Percentiles rank a stretch among this genome's conserved stretches.
Conservation (phyloP, 1,140 invertebrate species). For the Chironomus striatipennis region DNA sequence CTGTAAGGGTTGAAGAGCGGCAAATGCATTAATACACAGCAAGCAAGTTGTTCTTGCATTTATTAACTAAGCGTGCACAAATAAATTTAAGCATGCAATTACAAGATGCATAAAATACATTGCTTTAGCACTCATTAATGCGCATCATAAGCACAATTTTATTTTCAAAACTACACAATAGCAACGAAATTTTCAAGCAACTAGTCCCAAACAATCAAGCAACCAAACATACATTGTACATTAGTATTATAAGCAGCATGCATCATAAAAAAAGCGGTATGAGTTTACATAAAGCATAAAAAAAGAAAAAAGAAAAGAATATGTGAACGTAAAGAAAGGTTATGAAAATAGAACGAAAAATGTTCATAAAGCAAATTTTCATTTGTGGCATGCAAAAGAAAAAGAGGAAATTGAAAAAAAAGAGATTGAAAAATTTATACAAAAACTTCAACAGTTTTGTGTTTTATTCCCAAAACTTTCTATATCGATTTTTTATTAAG, state of each 20-base stretch:
- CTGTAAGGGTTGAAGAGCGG: background rate
- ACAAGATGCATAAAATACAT: background rate
- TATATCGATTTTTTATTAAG: background rate
- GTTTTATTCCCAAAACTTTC: background rate
- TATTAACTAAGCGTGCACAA: background rate
- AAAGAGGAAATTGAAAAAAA: background rate
- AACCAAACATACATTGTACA: background rate
- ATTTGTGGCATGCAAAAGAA: background rate
- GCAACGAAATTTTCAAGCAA: background rate
- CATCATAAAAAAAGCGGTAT: background rate
- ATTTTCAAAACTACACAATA: background rate
- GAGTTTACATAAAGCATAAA: background rate
- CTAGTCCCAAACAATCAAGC: background rate
- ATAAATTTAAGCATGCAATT: background rate
- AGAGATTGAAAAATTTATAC: background rate
- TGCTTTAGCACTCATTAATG: background rate
- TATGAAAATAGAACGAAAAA: background rate
- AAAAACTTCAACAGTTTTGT: background rate
- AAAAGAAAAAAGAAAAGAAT: background rate
- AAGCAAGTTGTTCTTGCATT: background rate
- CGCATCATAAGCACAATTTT: background rate
- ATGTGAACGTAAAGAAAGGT: background rate
- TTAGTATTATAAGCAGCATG: background rate
- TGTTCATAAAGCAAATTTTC: background rate
- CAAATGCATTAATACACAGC: background rate